Evolutionary conservation across 2,113 vertebrate genomes (phyloP).

Genomic region (Antennarius striatus): DNA sequence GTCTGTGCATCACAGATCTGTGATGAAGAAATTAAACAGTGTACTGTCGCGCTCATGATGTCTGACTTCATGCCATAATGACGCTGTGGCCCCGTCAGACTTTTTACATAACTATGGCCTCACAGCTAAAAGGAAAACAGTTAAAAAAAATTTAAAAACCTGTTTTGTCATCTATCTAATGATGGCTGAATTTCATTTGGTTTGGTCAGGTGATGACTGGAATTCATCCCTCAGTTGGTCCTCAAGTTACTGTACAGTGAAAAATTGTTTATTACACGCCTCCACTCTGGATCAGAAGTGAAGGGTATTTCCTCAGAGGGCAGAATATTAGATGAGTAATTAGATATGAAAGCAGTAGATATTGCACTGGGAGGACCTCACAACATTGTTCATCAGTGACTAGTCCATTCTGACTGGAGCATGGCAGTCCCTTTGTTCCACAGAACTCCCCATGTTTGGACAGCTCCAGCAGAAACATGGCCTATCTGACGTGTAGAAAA

Average conservation of each 20-base stretch:
- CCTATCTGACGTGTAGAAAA: constrained; percentile 53
- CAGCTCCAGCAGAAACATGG: constrained; percentile 40
- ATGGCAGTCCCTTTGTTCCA: constrained; percentile 46
- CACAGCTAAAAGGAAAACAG: constrained; percentile 38
- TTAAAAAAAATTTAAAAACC: constrained; percentile 19
- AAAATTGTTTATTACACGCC: constrained; percentile 55
- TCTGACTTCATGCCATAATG: constrained; percentile 31
- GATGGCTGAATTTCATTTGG: constrained; percentile 49
- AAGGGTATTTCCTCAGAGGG: constrained; percentile 66
- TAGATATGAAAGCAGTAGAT: constrained; percentile 70
- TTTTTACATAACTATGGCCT: constrained; percentile 45
- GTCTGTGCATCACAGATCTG: not conserved
- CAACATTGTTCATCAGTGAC: constrained; percentile 64
- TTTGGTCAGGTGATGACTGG: constrained; percentile 27
- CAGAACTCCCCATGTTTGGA: constrained; percentile 31
- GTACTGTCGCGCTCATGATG: constrained; percentile 25
- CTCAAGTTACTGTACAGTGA: constrained; percentile 34
- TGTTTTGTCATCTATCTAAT: constrained; percentile 21
- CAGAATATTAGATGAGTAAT: constrained; percentile 70
- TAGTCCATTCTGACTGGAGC: constrained; percentile 41
- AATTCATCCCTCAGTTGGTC: constrained; percentile 58
- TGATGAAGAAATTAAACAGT: constrained; percentile 2
- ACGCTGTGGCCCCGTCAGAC: constrained; percentile 33
- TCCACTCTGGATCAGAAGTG: constrained; percentile 32
- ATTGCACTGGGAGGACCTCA: constrained; percentile 57